phyloP scores from a whole-genome alignment of 2,797 vertebrate species.

The Neomorphus geoffroyi region DNA sequence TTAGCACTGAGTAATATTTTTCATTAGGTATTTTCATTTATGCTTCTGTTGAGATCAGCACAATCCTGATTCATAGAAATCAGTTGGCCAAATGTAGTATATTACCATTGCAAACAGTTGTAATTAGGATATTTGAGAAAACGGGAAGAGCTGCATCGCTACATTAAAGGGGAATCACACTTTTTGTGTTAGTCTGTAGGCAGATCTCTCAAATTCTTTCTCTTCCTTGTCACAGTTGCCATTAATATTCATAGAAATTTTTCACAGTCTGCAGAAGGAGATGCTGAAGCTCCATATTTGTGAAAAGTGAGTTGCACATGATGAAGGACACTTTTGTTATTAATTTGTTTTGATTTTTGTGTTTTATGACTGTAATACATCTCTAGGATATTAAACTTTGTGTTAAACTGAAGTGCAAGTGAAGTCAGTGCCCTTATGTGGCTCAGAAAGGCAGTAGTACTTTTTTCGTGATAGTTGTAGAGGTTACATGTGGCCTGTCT shows the following conservation, averaged over 20 bases:
- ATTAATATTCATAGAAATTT: neutral
- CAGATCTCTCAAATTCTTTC: neutral
- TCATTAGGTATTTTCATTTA: neutral
- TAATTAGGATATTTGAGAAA: neutral
- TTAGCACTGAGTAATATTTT: neutral
- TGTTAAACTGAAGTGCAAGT: neutral
- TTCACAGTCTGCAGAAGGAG: neutral
- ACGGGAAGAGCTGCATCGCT: neutral
- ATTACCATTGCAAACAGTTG: neutral
- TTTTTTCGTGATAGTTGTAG: neutral
- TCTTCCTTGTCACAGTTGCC: neutral
- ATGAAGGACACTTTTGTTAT: neutral
- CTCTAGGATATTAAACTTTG: neutral
- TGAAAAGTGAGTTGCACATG: neutral
- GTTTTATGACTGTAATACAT: neutral
- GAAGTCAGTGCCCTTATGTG: neutral
- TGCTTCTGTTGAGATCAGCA: neutral
- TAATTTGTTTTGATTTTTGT: neutral
- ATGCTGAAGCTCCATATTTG: neutral
- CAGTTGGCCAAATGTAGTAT: neutral
- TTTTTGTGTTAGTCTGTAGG: neutral
- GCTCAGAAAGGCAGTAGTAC: conserved; percentile 10
- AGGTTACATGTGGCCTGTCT: conserved; percentile 1
- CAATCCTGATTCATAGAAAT: neutral
- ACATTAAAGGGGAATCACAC: neutral